phyloP scores from a whole-genome alignment of 2,113 vertebrate species.

The Muscicapa adusta region DNA sequence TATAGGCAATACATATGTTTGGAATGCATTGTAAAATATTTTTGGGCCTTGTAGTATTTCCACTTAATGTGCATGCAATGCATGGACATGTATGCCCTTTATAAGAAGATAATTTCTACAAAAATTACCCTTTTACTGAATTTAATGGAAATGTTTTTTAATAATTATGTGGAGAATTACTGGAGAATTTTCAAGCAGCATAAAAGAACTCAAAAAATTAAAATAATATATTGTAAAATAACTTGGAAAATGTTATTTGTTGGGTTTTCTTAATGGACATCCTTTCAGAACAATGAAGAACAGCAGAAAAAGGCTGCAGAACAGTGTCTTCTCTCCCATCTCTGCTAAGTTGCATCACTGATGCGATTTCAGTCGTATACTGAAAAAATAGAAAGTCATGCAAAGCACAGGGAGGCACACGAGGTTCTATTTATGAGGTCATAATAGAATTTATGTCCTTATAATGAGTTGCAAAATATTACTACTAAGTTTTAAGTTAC shows the following conservation, averaged over 20 bases:
- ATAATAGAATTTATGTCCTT: not conserved
- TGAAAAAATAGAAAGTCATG: not conserved
- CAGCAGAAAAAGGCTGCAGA: not conserved
- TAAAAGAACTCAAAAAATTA: not conserved
- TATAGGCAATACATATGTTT: not conserved
- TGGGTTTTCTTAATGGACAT: not conserved
- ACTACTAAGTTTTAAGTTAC: not conserved
- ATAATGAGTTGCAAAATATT: not conserved
- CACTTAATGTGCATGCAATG: accelerated
- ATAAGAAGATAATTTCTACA: not conserved
- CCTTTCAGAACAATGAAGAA: not conserved
- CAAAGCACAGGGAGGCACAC: not conserved
- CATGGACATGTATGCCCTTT: not conserved
- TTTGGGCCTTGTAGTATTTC: not conserved
- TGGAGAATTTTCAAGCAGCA: not conserved
- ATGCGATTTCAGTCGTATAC: not conserved
- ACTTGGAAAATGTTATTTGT: not conserved
- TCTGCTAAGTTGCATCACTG: not conserved
- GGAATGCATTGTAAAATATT: not conserved
- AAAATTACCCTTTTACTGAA: not conserved
- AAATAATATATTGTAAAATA: not conserved
- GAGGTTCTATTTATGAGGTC: not conserved
- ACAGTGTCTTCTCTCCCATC: not conserved
- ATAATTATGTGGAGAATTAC: not conserved
- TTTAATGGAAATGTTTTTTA: not conserved